Conservation (phyloP, 2,797 vertebrate species). For the Hirundo rustica region DNA sequence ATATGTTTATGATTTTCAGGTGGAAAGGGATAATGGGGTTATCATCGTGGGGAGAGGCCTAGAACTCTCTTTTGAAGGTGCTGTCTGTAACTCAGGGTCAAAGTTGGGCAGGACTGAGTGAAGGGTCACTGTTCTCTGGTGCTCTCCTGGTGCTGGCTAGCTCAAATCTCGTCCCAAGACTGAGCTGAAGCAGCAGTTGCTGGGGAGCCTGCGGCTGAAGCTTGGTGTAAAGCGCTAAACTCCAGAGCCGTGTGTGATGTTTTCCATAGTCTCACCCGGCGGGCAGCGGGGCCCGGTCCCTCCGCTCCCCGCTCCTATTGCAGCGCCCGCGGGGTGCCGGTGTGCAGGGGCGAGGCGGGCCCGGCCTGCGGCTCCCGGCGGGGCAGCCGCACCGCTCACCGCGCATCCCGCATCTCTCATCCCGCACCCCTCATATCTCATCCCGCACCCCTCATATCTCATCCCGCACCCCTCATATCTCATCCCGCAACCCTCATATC, state of each 20-base stretch:
- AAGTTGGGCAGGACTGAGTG: not conserved
- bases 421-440: rapidly evolving
- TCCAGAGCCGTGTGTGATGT: not conserved
- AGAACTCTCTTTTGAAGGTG: not conserved
- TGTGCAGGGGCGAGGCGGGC: not conserved
- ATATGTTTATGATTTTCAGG: not conserved
- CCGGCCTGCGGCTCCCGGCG: not conserved
- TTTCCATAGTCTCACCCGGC: rapidly evolving
- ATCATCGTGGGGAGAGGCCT: too few species aligned
- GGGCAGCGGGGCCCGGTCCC: not conserved
- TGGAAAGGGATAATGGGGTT: too few species aligned
- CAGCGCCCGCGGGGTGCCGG: not conserved
- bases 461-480: rapidly evolving
- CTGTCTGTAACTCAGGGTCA: not conserved
- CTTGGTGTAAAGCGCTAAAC: rapidly evolving
- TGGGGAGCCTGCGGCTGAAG: not conserved
- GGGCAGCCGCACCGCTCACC: not conserved
- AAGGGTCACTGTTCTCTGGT: not conserved
- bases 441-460: rapidly evolving
- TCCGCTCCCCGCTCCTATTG: not conserved
- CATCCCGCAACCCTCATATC: not conserved
- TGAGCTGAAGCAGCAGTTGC: not conserved
- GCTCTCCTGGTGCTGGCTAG: not conserved
- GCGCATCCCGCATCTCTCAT: not conserved
- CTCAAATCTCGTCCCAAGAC: not conserved